Conservation (phyloP, 2,888 invertebrate genomes). For the Zygothrica quintamaculata region DNA sequence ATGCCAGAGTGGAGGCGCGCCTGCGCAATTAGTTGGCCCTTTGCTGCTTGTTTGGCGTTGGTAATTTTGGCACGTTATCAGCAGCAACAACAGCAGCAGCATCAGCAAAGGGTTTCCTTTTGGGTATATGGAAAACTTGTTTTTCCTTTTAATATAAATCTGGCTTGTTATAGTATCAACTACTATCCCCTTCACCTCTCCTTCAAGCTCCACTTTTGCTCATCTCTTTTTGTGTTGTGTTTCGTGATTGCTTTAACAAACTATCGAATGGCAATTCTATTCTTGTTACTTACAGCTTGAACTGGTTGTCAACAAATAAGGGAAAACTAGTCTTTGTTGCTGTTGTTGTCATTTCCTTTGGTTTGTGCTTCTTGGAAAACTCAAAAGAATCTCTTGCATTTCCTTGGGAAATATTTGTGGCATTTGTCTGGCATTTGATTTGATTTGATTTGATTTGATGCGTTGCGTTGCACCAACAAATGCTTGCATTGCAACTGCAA, state of each 20-base stretch:
- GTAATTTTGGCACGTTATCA: slow-evolving; percentile 68
- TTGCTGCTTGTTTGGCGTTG: slow-evolving; percentile 34
- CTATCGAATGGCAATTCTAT: slow-evolving; percentile 38
- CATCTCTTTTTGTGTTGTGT: slow-evolving; percentile 35
- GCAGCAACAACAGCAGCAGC: too few species aligned
- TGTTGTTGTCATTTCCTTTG: slow-evolving; percentile 51
- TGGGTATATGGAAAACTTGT: slow-evolving; percentile 62
- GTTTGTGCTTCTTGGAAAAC: slow-evolving; percentile 66
- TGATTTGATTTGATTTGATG: slow-evolving; percentile 50
- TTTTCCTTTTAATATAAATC: slow-evolving; percentile 38
- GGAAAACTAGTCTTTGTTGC: slow-evolving; percentile 55
- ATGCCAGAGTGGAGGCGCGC: slow-evolving; percentile 35
- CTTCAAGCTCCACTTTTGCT: slow-evolving; percentile 39
- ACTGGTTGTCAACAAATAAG: slow-evolving; percentile 62
- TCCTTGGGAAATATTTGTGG: slow-evolving; percentile 81
- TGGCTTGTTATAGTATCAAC: not conserved
- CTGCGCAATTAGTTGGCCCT: slow-evolving; percentile 58
- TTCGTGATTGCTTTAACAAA: slow-evolving; percentile 62
- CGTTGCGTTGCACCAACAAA: slow-evolving; percentile 1
- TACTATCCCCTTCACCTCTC: slow-evolving; percentile 30
- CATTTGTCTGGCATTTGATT: slow-evolving; percentile 66
- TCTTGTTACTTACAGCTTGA: slow-evolving; percentile 45
- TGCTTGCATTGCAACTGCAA: not conserved
- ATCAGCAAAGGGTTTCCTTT: too few species aligned
- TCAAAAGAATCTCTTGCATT: slow-evolving; percentile 77